A percentile compares a stretch with the other conserved stretches of the same genome.
phyloP scores from a whole-genome alignment of 2,113 vertebrate genomes.

The Lamprotornis superbus region DNA sequence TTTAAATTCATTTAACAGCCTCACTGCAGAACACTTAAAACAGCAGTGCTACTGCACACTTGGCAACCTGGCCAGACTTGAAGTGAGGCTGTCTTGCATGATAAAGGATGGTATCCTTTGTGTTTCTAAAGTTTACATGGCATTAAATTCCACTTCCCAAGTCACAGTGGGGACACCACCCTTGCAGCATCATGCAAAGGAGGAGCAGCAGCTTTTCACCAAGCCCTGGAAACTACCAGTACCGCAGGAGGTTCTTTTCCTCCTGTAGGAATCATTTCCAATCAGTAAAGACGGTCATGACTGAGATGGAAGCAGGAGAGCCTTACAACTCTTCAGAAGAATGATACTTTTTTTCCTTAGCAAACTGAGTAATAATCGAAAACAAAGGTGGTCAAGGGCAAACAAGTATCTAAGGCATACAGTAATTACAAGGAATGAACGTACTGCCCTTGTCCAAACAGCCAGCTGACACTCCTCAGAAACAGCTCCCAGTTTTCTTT shows the following conservation, averaged over 20 bases:
- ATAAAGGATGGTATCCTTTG: background rate
- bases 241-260: background rate
- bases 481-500: background rate
- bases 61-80: background rate
- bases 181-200: background rate
- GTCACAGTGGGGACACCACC: background rate
- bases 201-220: background rate
- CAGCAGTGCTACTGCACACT: background rate
- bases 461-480: background rate
- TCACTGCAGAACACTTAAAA: background rate
- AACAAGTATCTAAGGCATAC: background rate
- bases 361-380: background rate
- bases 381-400: background rate
- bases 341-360: background rate
- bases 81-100: background rate
- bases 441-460: background rate
- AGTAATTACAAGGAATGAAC: background rate
- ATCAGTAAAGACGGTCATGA: background rate
- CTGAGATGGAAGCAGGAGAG: rapidly evolving
- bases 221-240: background rate
- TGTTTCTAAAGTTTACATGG: background rate
- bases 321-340: background rate
- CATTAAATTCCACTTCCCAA: background rate
- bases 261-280: background rate
- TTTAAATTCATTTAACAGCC: background rate